A percentile compares a stretch with the other conserved stretches of the same genome.
Evolutionary conservation across 2,113 vertebrate genomes (phyloP).

Genomic region (Myotis davidii): DNA sequence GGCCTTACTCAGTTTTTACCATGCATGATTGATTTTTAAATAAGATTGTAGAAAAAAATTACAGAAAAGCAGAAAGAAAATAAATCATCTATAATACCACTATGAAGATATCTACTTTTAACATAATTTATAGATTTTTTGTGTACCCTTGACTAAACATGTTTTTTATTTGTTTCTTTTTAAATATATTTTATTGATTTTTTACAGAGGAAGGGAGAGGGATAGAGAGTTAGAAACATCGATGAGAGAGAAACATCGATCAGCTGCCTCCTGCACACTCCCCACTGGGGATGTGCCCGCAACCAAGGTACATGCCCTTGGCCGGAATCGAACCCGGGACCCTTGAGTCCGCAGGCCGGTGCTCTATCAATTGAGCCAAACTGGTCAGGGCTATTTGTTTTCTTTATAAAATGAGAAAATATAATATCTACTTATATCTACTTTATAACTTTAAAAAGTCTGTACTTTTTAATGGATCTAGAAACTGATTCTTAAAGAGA

Average conservation of each 20-base stretch:
- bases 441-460: constrained; percentile 35
- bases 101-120: neutral
- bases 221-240: no score
- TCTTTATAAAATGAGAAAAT: constrained; percentile 6
- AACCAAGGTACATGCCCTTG: no score
- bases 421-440: neutral
- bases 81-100: neutral
- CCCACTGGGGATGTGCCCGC: no score
- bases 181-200: neutral
- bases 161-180: constrained; percentile 43
- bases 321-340: no score
- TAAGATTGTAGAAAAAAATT: constrained; percentile 7
- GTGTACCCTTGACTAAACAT: neutral
- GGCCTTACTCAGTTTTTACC: neutral
- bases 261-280: no score
- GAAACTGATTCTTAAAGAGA: constrained; percentile 16
- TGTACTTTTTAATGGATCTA: neutral
- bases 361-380: no score
- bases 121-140: neutral
- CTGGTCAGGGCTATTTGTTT: neutral
- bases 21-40: constrained; percentile 9
- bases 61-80: constrained; percentile 32
- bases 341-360: no score
- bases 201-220: no score
- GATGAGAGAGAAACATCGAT: no score